Evolutionary conservation across 2,888 invertebrate genomes (phyloP).

Genomic region (Gonocerus acuteangulatus): DNA sequence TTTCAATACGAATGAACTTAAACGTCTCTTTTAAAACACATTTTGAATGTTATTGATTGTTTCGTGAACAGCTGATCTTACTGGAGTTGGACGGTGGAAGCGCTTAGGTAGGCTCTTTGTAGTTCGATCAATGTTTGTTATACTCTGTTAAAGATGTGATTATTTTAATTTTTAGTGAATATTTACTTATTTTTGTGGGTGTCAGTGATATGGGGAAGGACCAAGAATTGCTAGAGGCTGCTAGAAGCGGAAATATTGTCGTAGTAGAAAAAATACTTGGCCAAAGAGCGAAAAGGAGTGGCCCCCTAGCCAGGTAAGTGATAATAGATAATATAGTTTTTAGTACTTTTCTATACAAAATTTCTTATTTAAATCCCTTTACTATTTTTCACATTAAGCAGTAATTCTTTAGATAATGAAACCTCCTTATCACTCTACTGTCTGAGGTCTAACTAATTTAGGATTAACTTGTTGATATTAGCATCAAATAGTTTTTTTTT

Average conservation of each 20-base stretch:
- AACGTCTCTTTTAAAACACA: too few relatives aligned
- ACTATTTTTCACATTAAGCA: too few relatives aligned
- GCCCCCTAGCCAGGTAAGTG: conserved; percentile 80
- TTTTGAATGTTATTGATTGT: conserved; percentile 20
- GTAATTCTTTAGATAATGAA: too few relatives aligned
- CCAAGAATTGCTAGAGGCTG: conserved; percentile 91
- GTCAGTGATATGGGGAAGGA: conserved; percentile 78
- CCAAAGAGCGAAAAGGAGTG: conserved; percentile 83
- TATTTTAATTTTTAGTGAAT: conserved; percentile 11
- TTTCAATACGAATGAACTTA: too few relatives aligned
- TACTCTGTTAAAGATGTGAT: conserved; percentile 32
- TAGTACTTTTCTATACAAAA: too few relatives aligned
- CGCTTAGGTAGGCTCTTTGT: conserved; percentile 29
- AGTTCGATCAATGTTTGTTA: conserved; percentile 38
- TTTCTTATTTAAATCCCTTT: too few relatives aligned
- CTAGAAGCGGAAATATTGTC: conserved; percentile 81
- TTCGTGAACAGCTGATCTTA: conserved; percentile 13
- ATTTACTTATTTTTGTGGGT: conserved; percentile 4
- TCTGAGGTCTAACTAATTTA: too few relatives aligned
- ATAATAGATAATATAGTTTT: conserved; percentile 1
- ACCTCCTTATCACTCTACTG: too few relatives aligned
- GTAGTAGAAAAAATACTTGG: conserved; percentile 85
- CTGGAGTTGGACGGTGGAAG: conserved; percentile 25
- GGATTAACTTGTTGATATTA: too few relatives aligned
- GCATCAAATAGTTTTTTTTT: too few relatives aligned